Conservation (phyloP, 2,888 invertebrate species). For the Ectemnius cavifrons region DNA sequence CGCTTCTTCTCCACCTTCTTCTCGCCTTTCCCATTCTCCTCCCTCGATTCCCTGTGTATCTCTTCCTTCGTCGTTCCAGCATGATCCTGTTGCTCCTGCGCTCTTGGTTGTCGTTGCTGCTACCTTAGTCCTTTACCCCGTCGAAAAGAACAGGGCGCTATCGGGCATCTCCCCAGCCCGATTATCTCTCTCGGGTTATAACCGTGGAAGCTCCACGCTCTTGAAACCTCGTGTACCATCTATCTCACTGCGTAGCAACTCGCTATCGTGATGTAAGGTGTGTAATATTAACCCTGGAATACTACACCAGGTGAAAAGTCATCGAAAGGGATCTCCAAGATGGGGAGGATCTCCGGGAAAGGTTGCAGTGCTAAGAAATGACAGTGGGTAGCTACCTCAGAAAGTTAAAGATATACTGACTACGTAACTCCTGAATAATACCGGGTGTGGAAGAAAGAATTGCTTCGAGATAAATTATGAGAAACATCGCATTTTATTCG, state of each 20-base stretch:
- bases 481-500: no score
- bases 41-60: conserved; percentile 7
- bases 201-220: conserved; percentile 1
- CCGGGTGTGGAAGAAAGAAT: no score
- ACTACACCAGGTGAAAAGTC: no score
- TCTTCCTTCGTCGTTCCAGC: conserved; percentile 4
- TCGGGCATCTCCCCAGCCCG: conserved; percentile 41
- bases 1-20: conserved; percentile 28
- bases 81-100: conserved; percentile 13
- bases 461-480: no score
- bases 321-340: not conserved
- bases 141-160: conserved; percentile 49
- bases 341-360: not conserved
- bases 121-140: conserved; percentile 31
- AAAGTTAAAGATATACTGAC: no score
- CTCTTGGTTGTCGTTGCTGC: conserved; percentile 30
- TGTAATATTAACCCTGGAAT: conserved; percentile 9
- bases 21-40: conserved; percentile 5
- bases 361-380: no score
- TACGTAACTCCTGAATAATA: no score
- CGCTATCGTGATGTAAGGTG: conserved; percentile 19
- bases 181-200: conserved; percentile 49
- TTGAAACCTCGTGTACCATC: conserved; percentile 4
- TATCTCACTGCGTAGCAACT: conserved; percentile 19
- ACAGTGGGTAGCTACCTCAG: no score